Evolutionary conservation across 1,140 invertebrate species (phyloP).

Genomic region (Pachyrhynchus sulphureomaculatus): DNA sequence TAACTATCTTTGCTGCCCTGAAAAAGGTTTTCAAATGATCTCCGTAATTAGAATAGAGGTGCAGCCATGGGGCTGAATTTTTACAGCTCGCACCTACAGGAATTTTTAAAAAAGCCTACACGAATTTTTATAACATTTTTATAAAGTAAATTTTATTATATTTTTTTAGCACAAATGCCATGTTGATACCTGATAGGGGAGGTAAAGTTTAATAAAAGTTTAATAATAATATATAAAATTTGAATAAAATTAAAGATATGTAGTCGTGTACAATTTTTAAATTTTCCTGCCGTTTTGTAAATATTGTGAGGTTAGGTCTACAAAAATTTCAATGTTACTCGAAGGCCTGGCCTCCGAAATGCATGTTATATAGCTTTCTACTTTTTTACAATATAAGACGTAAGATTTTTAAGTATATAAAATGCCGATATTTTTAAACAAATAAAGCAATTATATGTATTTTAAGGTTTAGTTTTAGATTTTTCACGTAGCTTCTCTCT

Average conservation of each 20-base stretch:
- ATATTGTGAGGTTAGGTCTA: constrained; percentile 11
- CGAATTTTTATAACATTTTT: background rate
- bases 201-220: background rate
- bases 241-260: background rate
- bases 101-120: constrained; percentile 23
- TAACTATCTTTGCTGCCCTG: constrained; percentile 34
- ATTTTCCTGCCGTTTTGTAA: constrained; percentile 20
- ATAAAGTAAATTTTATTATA: background rate
- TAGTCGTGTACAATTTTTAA: constrained; percentile 13
- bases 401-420: constrained; percentile 39
- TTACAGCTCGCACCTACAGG: constrained; percentile 45
- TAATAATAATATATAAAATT: constrained; percentile 1
- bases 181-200: background rate
- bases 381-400: constrained; percentile 37
- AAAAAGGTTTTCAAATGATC: constrained; percentile 51
- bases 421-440: constrained; percentile 49
- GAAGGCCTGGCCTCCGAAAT: constrained; percentile 9
- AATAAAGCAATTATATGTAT: constrained; percentile 49
- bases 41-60: constrained; percentile 50
- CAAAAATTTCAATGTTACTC: constrained; percentile 11
- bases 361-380: constrained; percentile 39
- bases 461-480: constrained; percentile 36
- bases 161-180: background rate
- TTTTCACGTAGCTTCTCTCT: constrained; percentile 24
- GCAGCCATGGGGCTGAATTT: constrained; percentile 42